Percentiles rank a stretch among this genome's conserved stretches.
Evolutionary conservation across 1,140 invertebrate genomes (phyloP).

Genomic region (Conus ventricosus): DNA sequence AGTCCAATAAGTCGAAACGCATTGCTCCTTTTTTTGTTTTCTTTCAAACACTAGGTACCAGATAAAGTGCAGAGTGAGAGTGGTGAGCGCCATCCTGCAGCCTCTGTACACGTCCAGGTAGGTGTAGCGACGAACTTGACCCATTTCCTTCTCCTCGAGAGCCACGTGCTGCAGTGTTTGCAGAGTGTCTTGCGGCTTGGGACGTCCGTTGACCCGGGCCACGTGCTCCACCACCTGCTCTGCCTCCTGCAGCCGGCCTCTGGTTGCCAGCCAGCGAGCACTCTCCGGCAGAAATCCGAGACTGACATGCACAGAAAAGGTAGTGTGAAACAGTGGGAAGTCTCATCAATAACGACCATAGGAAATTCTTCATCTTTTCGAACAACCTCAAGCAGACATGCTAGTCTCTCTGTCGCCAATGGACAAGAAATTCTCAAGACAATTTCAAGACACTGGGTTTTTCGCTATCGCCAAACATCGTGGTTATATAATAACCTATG

Average conservation of each 20-base stretch:
- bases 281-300: slow-evolving; percentile 58
- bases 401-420: too few relatives aligned
- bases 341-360: too few relatives aligned
- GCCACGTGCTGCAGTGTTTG: slow-evolving; percentile 29
- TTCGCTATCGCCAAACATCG: too few relatives aligned
- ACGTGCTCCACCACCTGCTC: slow-evolving; percentile 48
- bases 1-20: too few relatives aligned
- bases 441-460: too few relatives aligned
- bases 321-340: neutral
- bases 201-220: slow-evolving; percentile 45
- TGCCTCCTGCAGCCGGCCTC: slow-evolving; percentile 56
- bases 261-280: slow-evolving; percentile 53
- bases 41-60: slow-evolving; percentile 17
- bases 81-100: slow-evolving; percentile 15
- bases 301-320: neutral
- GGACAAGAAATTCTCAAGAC: too few relatives aligned
- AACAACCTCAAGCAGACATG: too few relatives aligned
- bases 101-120: slow-evolving; percentile 40
- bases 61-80: slow-evolving; percentile 28
- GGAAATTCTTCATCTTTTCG: too few relatives aligned
- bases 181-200: slow-evolving; percentile 16
- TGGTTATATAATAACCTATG: too few relatives aligned
- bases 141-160: slow-evolving; percentile 20
- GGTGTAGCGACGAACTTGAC: slow-evolving; percentile 36
- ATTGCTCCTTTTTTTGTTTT: too few relatives aligned